A percentile compares a stretch with the other conserved stretches of the same genome.
Evolutionary conservation across 2,113 vertebrate species (phyloP).

Genomic region (sheep (Ovis aries)): DNA sequence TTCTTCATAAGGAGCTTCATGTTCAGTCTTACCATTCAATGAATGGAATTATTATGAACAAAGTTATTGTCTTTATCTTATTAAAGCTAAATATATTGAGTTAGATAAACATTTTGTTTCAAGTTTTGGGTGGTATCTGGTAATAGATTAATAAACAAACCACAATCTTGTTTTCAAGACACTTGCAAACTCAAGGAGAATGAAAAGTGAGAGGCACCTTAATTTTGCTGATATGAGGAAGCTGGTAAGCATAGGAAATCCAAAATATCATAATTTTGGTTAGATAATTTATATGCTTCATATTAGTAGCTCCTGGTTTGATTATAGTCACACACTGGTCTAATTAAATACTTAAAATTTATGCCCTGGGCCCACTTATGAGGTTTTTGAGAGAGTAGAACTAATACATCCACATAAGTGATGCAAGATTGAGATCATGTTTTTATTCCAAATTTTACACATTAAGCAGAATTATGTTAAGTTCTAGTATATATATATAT

Average conservation of each 20-base stretch:
- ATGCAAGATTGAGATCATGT: not conserved
- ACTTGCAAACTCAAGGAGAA: not conserved
- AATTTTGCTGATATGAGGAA: not conserved
- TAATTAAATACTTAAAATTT: not conserved
- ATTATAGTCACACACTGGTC: not conserved
- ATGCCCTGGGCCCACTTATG: no score
- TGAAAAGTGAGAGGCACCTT: not conserved
- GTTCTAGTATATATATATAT: not conserved
- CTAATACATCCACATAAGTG: not conserved
- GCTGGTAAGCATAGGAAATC: not conserved
- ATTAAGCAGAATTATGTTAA: not conserved
- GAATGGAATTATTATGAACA: not conserved
- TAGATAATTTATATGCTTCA: not conserved
- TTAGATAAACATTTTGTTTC: not conserved
- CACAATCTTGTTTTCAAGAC: not conserved
- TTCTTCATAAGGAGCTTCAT: not conserved
- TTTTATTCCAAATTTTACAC: not conserved
- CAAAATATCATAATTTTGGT: not conserved
- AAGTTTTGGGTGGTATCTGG: not conserved
- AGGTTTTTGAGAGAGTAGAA: not conserved
- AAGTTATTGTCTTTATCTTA: not conserved
- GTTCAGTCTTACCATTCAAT: not conserved
- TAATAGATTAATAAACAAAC: not conserved
- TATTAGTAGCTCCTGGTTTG: not conserved
- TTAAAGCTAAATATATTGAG: not conserved